Evolutionary conservation across 2,113 vertebrate species (phyloP).

Genomic region (Brachyistius frenatus): DNA sequence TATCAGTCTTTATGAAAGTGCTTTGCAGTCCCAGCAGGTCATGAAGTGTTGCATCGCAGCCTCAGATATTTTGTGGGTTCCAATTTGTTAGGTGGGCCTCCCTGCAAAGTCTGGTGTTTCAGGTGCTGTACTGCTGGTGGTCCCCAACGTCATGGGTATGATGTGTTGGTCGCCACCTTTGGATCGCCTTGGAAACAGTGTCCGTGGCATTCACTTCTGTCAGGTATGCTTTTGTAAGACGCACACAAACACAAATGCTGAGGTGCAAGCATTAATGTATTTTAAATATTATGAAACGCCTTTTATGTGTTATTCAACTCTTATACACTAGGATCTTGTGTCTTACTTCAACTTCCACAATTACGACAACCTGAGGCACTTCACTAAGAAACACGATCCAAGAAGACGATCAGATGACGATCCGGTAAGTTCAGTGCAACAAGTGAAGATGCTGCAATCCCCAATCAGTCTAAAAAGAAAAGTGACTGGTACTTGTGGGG

Average conservation of each 20-base stretch:
- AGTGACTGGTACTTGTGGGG: neutral
- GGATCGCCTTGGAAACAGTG: constrained; percentile 91
- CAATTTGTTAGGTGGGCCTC: constrained; percentile 87
- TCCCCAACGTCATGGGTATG: constrained; percentile 93
- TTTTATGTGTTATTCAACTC: neutral
- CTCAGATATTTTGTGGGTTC: neutral
- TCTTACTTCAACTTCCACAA: constrained; percentile 94
- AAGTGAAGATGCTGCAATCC: neutral
- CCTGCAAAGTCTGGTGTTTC: constrained; percentile 93
- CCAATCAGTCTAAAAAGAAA: neutral
- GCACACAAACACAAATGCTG: neutral
- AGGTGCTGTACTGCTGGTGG: constrained; percentile 91
- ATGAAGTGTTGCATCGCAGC: neutral
- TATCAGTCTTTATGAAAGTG: neutral
- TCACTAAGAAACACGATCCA: constrained; percentile 90
- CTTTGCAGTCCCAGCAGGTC: neutral
- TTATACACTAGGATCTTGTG: constrained; percentile 86
- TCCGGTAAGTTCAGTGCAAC: constrained; percentile 82
- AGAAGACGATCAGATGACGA: constrained; percentile 87
- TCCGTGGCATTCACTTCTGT: constrained; percentile 90
- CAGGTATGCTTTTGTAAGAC: constrained; percentile 78
- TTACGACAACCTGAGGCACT: constrained; percentile 93
- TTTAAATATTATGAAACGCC: neutral
- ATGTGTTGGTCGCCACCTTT: constrained; percentile 92
- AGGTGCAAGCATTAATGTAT: too few species aligned